Evolutionary conservation across 2,888 invertebrate genomes (phyloP), one percentile per base, ranked within the genome.

Genomic region (Caenorhabditis sp.): DNA sequence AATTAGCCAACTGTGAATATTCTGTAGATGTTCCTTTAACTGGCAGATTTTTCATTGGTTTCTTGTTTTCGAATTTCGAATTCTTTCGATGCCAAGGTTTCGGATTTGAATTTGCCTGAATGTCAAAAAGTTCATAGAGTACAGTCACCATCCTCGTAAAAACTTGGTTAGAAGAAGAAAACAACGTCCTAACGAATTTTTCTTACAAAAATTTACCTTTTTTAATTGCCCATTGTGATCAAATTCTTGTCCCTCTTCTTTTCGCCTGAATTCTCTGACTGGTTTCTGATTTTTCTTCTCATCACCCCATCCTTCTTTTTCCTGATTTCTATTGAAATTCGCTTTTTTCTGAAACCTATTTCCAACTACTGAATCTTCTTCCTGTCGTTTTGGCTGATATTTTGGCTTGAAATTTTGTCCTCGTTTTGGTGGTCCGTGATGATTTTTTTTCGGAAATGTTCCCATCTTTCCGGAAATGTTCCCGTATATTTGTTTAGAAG

Each of bases 11-110:
- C n/a, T 67, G 36, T 0, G 12, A 31, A 49, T 68, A 75, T 36
- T 75, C 75, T 0, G 59, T 51, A 0, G 75, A 75, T 1, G 76
- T 76, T 12, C 64, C 67, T 55, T 72, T 76, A 12, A 62, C 72
- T 0, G 69, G 66, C 1, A 10, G 14, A 58, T 58, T 58, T 36
- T 58, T 58, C 36, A 1, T 2, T 14, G 27, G 12, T 23, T 55
- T 55, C 17, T 26, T 55, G 12, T 53, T 21, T 64, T 64, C 58
- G n/a, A n/a, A 57, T 57, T 64, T 53, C 51, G 24, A 23, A 23
- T 43, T 54, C 61, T 68, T 62, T 60, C 31, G 19, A 6, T 23
- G 14, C 26, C 26, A 55, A 26, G 27, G 21, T 55, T 24, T 26
- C 6, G 24, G 55, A 55, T 55, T 55, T 6, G 23, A 24, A 14